Evolutionary conservation across 2,888 invertebrate species (phyloP).

Genomic region (Lasioglossum calceatum): DNA sequence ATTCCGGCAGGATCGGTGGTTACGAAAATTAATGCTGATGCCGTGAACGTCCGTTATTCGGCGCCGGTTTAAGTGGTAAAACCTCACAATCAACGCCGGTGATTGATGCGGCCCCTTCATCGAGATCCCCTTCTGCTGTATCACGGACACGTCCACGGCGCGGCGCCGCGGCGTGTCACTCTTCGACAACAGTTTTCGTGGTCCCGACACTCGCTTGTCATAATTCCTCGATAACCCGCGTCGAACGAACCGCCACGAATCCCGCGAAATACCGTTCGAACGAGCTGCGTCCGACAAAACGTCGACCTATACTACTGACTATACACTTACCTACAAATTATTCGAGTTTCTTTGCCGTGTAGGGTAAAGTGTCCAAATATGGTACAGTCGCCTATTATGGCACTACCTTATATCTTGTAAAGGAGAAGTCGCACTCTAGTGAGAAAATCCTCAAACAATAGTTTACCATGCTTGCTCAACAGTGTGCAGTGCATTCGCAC

Average conservation of each 20-base stretch:
- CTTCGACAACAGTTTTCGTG: slow-evolving; percentile 51
- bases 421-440: too few relatives aligned
- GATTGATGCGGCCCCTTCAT: slow-evolving; percentile 65
- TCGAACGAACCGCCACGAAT: not conserved
- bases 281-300: not conserved
- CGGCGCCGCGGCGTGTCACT: slow-evolving; percentile 31
- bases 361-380: too few relatives aligned
- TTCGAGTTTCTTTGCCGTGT: not conserved
- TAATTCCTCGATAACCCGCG: slow-evolving; percentile 38
- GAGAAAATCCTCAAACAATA: too few relatives aligned
- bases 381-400: too few relatives aligned
- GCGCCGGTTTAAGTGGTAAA: slow-evolving; percentile 70
- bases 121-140: slow-evolving; percentile 43
- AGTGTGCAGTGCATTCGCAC: too few relatives aligned
- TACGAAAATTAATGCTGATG: slow-evolving; percentile 72
- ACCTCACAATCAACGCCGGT: slow-evolving; percentile 71
- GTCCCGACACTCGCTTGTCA: slow-evolving; percentile 25
- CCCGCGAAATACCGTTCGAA: not conserved
- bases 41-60: slow-evolving; percentile 64
- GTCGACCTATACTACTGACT: not conserved
- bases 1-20: slow-evolving; percentile 62
- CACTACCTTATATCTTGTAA: too few relatives aligned
- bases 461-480: too few relatives aligned
- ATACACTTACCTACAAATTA: not conserved
- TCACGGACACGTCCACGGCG: not conserved